A percentile compares a stretch with the other conserved stretches of the same genome.
Conservation (phyloP, 1,140 invertebrate genomes). For the Pachyrhynchus sulphureomaculatus region DNA sequence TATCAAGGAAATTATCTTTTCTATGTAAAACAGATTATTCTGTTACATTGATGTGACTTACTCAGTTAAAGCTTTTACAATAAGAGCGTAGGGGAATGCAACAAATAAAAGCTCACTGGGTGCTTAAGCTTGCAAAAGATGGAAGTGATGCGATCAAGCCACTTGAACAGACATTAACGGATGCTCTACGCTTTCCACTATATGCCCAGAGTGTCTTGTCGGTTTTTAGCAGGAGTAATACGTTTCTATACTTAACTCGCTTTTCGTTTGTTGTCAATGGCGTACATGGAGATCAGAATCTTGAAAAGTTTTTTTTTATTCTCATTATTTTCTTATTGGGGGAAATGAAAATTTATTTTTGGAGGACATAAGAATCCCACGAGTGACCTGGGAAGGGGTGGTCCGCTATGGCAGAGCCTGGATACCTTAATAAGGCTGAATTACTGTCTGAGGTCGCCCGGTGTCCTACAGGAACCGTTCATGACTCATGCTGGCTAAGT, state of each 20-base stretch:
- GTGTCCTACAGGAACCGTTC: too few relatives aligned
- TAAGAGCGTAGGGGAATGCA: constrained; percentile 12
- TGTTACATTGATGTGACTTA: constrained; percentile 9
- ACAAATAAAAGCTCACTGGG: constrained; percentile 23
- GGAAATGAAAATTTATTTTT: too few relatives aligned
- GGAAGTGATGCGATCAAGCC: constrained; percentile 31
- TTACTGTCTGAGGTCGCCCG: too few relatives aligned
- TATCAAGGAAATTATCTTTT: too few relatives aligned
- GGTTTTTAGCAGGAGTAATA: constrained; percentile 23
- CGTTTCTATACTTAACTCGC: constrained; percentile 14
- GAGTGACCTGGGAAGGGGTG: too few relatives aligned
- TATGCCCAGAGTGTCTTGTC: constrained; percentile 23
- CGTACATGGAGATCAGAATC: not conserved
- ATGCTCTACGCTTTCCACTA: constrained; percentile 24
- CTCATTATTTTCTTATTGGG: too few relatives aligned
- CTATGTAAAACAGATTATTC: not conserved
- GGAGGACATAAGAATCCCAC: too few relatives aligned
- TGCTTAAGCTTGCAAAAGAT: constrained; percentile 27
- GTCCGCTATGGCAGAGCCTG: too few relatives aligned
- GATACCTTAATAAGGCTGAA: too few relatives aligned
- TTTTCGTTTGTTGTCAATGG: constrained; percentile 8
- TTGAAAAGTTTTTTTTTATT: not conserved
- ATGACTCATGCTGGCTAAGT: too few relatives aligned
- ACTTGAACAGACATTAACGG: constrained; percentile 32
- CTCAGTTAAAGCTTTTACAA: constrained; percentile 25